Evolutionary conservation across 2,797 vertebrate species (phyloP).

Genomic region (Tarsius wallacei): DNA sequence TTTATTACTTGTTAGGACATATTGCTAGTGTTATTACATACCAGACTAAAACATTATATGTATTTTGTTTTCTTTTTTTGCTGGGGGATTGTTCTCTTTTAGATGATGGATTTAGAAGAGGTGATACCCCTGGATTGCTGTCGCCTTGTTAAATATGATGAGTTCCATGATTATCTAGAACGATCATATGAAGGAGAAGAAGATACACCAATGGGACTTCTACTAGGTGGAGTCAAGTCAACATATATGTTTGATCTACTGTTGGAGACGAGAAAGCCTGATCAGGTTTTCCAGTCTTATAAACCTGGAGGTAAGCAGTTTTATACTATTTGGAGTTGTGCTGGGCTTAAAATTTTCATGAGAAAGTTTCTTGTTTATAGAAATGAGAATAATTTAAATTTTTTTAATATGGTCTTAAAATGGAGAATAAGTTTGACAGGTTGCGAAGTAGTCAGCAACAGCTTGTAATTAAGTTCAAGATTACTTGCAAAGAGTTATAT

Average conservation of each 20-base stretch:
- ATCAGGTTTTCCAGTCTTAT: slow-evolving; percentile 98
- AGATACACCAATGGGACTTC: slow-evolving; percentile 97
- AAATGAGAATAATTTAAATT: slow-evolving; percentile 45
- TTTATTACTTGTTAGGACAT: slow-evolving; percentile 49
- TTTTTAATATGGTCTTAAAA: slow-evolving; percentile 56
- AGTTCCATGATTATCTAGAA: slow-evolving; percentile 99
- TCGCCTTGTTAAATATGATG: slow-evolving; percentile 98
- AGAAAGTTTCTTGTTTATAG: slow-evolving; percentile 34
- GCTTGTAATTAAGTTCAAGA: slow-evolving; percentile 51
- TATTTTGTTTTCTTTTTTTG: not conserved
- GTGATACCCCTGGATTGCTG: slow-evolving; percentile 96
- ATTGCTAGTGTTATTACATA: not conserved
- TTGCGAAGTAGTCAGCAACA: slow-evolving; percentile 32
- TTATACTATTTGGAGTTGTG: slow-evolving; percentile 16
- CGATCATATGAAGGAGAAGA: slow-evolving; percentile 98
- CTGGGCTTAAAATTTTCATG: slow-evolving; percentile 38
- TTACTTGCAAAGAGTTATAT: slow-evolving; percentile 38
- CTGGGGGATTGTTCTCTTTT: slow-evolving; percentile 57
- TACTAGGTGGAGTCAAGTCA: slow-evolving; percentile 98
- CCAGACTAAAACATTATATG: slow-evolving; percentile 22
- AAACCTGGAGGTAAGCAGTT: slow-evolving; percentile 96
- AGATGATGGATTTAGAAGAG: slow-evolving; percentile 98
- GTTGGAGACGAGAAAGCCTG: slow-evolving; percentile 96
- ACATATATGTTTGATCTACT: slow-evolving; percentile 99
- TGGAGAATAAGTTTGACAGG: slow-evolving; percentile 48